A percentile compares a stretch with the other conserved stretches of the same genome.
These are phyloP conservation scores for Gymnothorax javanicus DNA, from an alignment of 2,797 vertebrate species.

Conservation along the genomic window DNA sequence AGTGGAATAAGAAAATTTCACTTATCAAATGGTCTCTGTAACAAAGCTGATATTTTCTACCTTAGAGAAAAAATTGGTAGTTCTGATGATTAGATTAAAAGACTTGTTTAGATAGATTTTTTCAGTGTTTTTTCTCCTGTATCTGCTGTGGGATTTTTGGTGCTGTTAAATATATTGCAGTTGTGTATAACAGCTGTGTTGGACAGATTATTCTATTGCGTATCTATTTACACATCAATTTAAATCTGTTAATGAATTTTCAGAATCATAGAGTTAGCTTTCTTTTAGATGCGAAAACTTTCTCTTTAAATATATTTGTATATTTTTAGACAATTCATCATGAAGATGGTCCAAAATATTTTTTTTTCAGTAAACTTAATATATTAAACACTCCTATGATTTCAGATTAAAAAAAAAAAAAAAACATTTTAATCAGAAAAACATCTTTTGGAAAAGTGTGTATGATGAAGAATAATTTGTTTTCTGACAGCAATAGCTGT, in stretches of 20 bases:
- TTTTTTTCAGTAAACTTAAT: neutral
- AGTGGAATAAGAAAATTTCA: too few species aligned
- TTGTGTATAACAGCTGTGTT: neutral
- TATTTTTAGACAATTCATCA: neutral
- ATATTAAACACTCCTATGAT: neutral
- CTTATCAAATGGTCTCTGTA: too few species aligned
- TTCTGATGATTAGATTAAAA: too few species aligned
- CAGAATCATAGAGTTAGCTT: neutral
- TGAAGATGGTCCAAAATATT: neutral
- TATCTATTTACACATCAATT: neutral
- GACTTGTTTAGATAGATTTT: too few species aligned
- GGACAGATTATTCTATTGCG: neutral
- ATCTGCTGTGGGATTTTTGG: neutral
- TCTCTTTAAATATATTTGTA: neutral
- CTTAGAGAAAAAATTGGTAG: too few species aligned
- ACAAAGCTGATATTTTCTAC: too few species aligned
- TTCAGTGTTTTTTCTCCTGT: neutral
- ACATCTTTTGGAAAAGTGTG: neutral
- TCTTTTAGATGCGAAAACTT: neutral
- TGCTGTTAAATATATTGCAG: neutral
- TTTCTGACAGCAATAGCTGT: slow-evolving; percentile 29
- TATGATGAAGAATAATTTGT: neutral
- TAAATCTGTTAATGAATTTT: neutral
- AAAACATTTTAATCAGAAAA: neutral
- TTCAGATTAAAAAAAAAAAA: neutral